Percentiles rank a stretch among this genome's conserved stretches.
Conservation (phyloP, 2,888 invertebrate species). For the Conomelus anceps region DNA sequence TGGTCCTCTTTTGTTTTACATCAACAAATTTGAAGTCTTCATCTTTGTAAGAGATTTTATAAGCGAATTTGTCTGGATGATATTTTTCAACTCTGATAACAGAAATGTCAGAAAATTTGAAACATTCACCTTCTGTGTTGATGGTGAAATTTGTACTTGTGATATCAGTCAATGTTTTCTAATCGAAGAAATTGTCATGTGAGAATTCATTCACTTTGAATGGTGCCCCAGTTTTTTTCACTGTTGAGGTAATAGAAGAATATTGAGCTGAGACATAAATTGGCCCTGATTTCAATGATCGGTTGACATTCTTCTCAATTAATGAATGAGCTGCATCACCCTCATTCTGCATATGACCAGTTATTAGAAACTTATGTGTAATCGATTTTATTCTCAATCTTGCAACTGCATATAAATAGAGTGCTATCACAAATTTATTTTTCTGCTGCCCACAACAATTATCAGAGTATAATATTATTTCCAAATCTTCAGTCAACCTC, state of each 20-base stretch:
- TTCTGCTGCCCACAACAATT: slow-evolving; percentile 36
- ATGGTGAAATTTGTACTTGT: background rate
- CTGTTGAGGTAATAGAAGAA: background rate
- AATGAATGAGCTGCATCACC: background rate
- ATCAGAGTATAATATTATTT: slow-evolving; percentile 34
- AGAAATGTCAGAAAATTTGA: background rate
- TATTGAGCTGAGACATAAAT: background rate
- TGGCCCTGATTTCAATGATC: background rate
- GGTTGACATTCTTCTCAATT: background rate
- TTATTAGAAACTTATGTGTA: slow-evolving; percentile 29
- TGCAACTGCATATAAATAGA: slow-evolving; percentile 29
- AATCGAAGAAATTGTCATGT: background rate
- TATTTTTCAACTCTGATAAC: background rate
- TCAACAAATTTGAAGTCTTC: background rate
- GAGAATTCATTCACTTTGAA: background rate
- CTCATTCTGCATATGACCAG: slow-evolving; percentile 1
- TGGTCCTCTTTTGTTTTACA: background rate
- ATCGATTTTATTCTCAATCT: slow-evolving; percentile 30
- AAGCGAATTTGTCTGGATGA: background rate
- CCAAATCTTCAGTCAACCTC: background rate
- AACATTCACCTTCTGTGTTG: background rate
- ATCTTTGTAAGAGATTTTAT: background rate
- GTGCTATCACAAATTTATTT: slow-evolving; percentile 32
- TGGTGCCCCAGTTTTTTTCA: background rate
- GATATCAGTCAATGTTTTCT: background rate